Conservation (phyloP, 2,888 invertebrate species). For the Lithophane socia region DNA sequence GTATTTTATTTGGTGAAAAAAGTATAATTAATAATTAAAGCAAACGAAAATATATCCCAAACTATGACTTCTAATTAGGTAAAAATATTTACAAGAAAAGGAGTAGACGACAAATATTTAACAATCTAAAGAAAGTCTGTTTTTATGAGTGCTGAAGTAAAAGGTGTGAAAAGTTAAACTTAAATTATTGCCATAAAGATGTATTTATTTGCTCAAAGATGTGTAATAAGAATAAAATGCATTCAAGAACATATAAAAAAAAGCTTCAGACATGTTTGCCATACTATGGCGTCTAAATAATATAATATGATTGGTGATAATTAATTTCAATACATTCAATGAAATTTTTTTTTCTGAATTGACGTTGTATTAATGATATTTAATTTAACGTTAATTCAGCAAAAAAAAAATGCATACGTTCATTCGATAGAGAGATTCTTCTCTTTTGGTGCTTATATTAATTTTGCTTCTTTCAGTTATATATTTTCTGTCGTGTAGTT, state of each 20-base stretch:
- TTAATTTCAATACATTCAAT: too few species aligned
- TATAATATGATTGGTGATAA: too few species aligned
- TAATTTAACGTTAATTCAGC: not conserved
- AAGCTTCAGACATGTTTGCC: too few species aligned
- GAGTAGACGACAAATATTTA: not conserved
- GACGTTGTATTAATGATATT: too few species aligned
- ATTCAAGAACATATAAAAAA: too few species aligned
- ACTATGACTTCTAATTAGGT: not conserved
- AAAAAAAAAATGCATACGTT: not conserved
- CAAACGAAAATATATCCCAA: not conserved
- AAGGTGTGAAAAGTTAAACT: not conserved
- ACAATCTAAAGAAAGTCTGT: not conserved
- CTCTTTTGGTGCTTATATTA: too few species aligned
- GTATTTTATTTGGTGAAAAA: not conserved
- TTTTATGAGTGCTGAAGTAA: not conserved
- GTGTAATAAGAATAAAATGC: too few species aligned
- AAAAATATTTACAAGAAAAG: not conserved
- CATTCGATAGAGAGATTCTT: too few species aligned
- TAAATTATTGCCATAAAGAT: not conserved
- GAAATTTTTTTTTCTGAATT: too few species aligned
- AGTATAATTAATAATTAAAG: not conserved
- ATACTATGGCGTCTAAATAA: too few species aligned
- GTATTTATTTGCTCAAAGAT: not conserved
- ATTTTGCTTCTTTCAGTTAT: too few species aligned
- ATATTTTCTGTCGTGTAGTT: too few species aligned